phyloP scores from a whole-genome alignment of 2,113 vertebrate species.

The Boleophthalmus pectinirostris region DNA sequence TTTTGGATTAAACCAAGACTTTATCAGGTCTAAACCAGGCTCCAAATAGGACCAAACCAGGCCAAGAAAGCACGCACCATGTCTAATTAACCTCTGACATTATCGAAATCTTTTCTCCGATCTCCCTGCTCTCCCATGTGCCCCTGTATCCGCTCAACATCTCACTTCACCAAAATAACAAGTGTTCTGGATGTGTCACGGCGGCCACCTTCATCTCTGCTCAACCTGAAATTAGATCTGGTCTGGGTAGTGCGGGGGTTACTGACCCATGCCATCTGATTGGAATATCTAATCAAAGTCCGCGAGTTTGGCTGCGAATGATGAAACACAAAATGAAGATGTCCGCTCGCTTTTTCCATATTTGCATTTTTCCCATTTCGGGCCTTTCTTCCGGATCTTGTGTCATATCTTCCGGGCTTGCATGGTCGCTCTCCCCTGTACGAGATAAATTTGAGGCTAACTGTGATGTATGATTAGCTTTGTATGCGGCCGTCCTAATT shows the following conservation, averaged over 20 bases:
- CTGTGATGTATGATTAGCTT: conserved; percentile 66
- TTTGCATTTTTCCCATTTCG: conserved; percentile 55
- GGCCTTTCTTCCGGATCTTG: conserved; percentile 28
- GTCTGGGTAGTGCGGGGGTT: not conserved
- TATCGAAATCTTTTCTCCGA: no score
- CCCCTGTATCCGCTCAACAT: not conserved
- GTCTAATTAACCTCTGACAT: no score
- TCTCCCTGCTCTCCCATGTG: not conserved
- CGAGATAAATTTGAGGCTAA: conserved; percentile 48
- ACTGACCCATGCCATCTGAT: conserved; percentile 28
- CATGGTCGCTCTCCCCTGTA: conserved; percentile 29
- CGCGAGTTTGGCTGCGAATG: conserved; percentile 13
- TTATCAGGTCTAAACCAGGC: no score
- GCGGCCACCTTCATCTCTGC: not conserved
- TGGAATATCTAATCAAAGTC: conserved; percentile 43
- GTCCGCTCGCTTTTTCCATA: conserved; percentile 23
- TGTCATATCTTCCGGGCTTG: conserved; percentile 31
- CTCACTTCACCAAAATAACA: not conserved
- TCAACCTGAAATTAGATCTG: conserved; percentile 14
- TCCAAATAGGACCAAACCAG: not conserved
- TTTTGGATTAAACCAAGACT: no score
- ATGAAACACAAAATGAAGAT: conserved; percentile 51
- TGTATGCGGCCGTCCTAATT: conserved; percentile 53
- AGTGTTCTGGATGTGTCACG: conserved; percentile 13
- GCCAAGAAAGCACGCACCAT: not conserved